Conservation (phyloP, 2,797 vertebrate genomes). For the Gallinago nigripennis region DNA sequence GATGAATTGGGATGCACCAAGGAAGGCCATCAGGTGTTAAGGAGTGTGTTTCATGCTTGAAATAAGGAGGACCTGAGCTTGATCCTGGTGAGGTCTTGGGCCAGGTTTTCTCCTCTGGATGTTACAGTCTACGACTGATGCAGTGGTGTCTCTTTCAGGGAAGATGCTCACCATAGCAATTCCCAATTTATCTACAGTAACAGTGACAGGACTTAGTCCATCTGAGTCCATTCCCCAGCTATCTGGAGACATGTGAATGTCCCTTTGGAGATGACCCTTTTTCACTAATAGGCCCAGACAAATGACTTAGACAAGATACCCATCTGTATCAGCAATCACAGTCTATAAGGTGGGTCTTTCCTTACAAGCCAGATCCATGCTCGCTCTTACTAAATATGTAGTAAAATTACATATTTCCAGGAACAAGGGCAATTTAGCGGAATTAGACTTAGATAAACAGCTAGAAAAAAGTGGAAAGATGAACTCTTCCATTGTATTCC, state of each 20-base stretch:
- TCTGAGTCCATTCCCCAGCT: neutral
- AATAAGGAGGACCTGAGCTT: neutral
- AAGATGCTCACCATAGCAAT: neutral
- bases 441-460: neutral
- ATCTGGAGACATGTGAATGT: too few species aligned
- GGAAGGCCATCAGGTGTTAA: neutral
- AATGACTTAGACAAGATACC: neutral
- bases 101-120: neutral
- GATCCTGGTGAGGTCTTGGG: neutral
- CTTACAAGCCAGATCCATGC: neutral
- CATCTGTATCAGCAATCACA: neutral
- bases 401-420: neutral
- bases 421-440: neutral
- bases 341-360: neutral
- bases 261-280: neutral
- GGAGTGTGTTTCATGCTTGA: neutral
- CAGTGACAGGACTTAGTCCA: neutral
- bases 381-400: accelerated
- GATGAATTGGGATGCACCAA: neutral
- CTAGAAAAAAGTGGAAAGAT: neutral
- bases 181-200: neutral
- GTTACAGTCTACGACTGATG: neutral
- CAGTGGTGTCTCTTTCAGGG: neutral
- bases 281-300: neutral
- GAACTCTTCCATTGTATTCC: slow-evolving; percentile 10